Percentiles rank a stretch among this genome's conserved stretches.
Evolutionary conservation across 2,888 invertebrate species (phyloP).

Genomic region (Mimas tiliae): DNA sequence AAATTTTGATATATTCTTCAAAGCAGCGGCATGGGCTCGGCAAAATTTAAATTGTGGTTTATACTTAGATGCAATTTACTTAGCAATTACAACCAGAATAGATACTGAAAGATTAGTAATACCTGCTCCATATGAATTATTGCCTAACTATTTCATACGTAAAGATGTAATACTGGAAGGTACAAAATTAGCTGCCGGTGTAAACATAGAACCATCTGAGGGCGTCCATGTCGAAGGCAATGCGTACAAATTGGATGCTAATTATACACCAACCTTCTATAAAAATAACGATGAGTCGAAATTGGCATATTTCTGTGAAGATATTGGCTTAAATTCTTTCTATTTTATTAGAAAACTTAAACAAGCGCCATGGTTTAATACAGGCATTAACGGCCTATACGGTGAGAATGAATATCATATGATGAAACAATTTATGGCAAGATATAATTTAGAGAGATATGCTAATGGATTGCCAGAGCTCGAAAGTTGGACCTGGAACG

Average conservation of each 20-base stretch:
- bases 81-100: constrained; percentile 83
- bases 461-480: constrained; percentile 86
- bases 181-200: constrained; percentile 58
- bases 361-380: constrained; percentile 83
- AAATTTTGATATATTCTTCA: constrained; percentile 84
- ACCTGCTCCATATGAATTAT: constrained; percentile 87
- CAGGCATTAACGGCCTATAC: constrained; percentile 73
- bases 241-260: constrained; percentile 65
- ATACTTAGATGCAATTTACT: constrained; percentile 85
- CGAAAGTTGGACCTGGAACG: constrained; percentile 80
- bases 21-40: constrained; percentile 84
- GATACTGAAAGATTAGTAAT: constrained; percentile 85
- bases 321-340: constrained; percentile 87
- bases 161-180: constrained; percentile 84
- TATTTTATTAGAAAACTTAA: constrained; percentile 85
- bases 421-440: constrained; percentile 88
- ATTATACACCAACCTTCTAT: constrained; percentile 69
- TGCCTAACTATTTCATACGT: constrained; percentile 87
- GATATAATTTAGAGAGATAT: constrained; percentile 89
- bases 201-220: constrained; percentile 54
- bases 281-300: constrained; percentile 82
- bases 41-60: constrained; percentile 86
- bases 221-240: constrained; percentile 67
- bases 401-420: constrained; percentile 87
- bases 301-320: constrained; percentile 89